Base-by-base conservation (phyloP, 2,113 vertebrate genomes). In the Theristicus caerulescens region DNA sequence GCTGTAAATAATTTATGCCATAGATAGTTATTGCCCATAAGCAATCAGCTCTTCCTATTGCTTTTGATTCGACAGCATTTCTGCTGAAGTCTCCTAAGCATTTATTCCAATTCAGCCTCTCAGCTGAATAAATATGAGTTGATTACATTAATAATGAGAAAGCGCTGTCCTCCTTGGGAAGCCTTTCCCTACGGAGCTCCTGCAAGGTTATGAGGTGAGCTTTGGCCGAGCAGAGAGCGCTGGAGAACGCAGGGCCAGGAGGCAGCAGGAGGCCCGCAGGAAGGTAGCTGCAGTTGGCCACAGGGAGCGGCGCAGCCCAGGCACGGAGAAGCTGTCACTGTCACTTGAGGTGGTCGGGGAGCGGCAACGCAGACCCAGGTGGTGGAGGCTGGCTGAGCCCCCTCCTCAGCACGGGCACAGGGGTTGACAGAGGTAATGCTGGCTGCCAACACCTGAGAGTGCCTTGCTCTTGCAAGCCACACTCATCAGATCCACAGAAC, bases 271-370 rank as follows among this genome's bases (percentile, higher is more conserved):
- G 38, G 46, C 31, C 42, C 5, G 2, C 16, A 65, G 38, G 36
- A 72, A 78, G 8, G 31, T 8, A 32, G 70, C 79, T 74, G 52
- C 44, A n/a, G 61, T 6, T 2, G 3, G 21, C 52, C 1, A 1
- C 29, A 49, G 42, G 34, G n/a, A 62, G 65, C 59, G 65, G 73
- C 44, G 44, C 57, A 86, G 42, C 11, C 26, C 54, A 25, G 72
- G 27, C 32, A 32, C 29, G 40, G 4, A 13, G 26, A 17, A 16
- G 10, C 25, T 4, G 1, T 18, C 3, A 2, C 22, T 4, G 17
- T 27, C 59, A 18, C 49, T 19, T 19, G 59, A 34, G 42, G 8
- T 25, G 55, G 15, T 0, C 0, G 0, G 26, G 44, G 40, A 66
- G 17, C 36, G 27, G 42, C 14, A 72, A 32, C 13, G 52, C 44